These are phyloP conservation scores for Chloebia gouldiae DNA, from an alignment of 2,113 vertebrate genomes.

Conservation along the genomic window DNA sequence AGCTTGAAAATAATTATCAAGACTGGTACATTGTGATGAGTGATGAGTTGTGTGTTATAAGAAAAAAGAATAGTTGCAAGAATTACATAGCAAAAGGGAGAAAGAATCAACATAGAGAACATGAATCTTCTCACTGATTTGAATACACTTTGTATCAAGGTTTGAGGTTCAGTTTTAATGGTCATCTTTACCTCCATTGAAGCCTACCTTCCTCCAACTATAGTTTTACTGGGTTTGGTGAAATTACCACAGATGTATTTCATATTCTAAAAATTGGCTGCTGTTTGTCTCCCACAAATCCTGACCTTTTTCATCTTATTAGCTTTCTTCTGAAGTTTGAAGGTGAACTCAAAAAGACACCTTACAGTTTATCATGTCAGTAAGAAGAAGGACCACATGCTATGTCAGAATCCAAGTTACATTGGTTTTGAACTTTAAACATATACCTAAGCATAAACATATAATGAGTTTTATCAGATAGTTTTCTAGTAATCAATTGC, in stretches of 20 bases:
- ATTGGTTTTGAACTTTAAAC: neutral
- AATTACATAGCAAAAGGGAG: neutral
- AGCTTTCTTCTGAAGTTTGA: neutral
- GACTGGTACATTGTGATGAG: neutral
- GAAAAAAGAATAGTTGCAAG: neutral
- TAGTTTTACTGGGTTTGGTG: neutral
- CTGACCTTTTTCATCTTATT: neutral
- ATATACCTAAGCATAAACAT: neutral
- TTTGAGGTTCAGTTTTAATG: neutral
- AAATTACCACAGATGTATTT: neutral
- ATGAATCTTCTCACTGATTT: neutral
- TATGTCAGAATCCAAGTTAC: neutral
- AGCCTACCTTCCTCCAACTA: neutral
- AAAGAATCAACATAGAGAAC: neutral
- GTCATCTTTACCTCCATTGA: neutral
- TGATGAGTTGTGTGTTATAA: neutral
- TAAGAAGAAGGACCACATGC: neutral
- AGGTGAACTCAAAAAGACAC: neutral
- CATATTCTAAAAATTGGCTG: neutral
- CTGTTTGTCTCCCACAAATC: neutral
- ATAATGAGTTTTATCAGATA: neutral
- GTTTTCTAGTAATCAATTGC: neutral
- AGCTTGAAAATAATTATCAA: neutral
- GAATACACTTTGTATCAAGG: neutral
- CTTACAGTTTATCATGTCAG: neutral